Evolutionary conservation across 2,888 invertebrate species (phyloP).

Genomic region (Thecophora atra): DNA sequence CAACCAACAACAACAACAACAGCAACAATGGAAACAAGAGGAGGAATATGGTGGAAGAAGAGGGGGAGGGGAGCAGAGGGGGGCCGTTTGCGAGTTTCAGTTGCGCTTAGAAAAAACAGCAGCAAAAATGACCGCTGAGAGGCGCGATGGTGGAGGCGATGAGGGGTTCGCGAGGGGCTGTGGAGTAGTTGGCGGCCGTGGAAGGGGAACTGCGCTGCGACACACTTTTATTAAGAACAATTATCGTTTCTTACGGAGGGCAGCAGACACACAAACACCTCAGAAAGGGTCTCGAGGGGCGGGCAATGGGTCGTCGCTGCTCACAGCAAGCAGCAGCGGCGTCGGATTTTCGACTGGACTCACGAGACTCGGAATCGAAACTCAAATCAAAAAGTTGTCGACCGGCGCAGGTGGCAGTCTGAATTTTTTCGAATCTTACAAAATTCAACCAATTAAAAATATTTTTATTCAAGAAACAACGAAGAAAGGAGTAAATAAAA

Average conservation of each 20-base stretch:
- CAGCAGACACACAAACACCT: background rate
- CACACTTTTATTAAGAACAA: conserved; percentile 5
- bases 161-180: background rate
- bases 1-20: conserved; percentile 22
- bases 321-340: background rate
- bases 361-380: background rate
- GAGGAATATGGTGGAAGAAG: background rate
- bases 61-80: background rate
- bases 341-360: background rate
- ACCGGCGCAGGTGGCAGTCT: conserved; percentile 63
- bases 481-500: background rate
- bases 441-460: background rate
- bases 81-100: background rate
- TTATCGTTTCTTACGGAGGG: background rate
- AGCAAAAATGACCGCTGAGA: background rate
- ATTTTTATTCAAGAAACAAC: background rate
- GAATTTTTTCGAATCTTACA: conserved; percentile 43
- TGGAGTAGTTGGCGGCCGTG: background rate
- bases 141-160: background rate
- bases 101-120: background rate
- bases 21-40: conserved; percentile 15
- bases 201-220: background rate
- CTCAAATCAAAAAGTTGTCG: conserved; percentile 62
- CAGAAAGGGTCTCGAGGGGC: background rate
- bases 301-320: background rate